These are phyloP conservation scores for Electrona antarctica DNA, from an alignment of 2,113 vertebrate genomes.

Conservation along the genomic window DNA sequence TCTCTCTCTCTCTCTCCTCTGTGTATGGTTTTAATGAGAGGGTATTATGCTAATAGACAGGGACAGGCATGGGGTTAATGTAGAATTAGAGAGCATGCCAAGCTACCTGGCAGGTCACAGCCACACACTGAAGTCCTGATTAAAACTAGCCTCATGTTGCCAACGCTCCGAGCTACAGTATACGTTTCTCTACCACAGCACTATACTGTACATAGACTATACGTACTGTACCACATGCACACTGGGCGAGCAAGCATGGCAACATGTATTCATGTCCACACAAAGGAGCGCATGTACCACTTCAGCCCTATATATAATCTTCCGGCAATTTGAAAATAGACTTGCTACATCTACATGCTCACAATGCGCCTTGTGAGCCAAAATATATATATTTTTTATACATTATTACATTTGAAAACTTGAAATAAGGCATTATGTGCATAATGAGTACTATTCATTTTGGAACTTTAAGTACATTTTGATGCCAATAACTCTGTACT, in stretches of 20 bases:
- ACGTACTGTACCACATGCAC: not conserved
- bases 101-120: not conserved
- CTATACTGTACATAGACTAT: not conserved
- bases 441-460: too few relatives aligned
- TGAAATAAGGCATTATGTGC: too few relatives aligned
- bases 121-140: not conserved
- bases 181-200: not conserved
- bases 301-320: too few relatives aligned
- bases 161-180: not conserved
- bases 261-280: not conserved
- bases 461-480: too few relatives aligned
- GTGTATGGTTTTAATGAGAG: conserved; percentile 41
- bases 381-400: too few relatives aligned
- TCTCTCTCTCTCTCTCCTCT: too few relatives aligned
- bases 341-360: too few relatives aligned
- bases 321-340: too few relatives aligned
- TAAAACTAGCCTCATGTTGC: not conserved
- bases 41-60: conserved; percentile 27
- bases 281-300: too few relatives aligned
- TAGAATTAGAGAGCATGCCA: not conserved
- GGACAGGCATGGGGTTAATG: conserved; percentile 27
- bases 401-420: too few relatives aligned
- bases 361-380: too few relatives aligned
- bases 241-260: not conserved
- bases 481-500: too few relatives aligned